Evolutionary conservation across 2,797 vertebrate species (phyloP).

Genomic region (Xenops minutus): DNA sequence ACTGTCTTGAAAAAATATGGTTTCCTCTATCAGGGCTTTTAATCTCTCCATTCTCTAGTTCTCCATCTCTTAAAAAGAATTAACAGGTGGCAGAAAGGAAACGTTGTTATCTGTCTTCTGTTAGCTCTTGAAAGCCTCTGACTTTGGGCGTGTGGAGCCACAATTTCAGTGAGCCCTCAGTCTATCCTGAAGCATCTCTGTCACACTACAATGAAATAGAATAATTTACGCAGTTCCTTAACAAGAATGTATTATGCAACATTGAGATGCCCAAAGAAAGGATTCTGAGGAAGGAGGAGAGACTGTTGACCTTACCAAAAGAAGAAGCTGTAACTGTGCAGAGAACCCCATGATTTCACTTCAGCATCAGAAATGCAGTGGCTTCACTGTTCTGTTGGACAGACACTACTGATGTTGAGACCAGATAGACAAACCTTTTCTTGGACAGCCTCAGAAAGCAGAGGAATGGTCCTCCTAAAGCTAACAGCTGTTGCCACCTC

Average conservation of each 20-base stretch:
- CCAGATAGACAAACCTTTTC: background rate
- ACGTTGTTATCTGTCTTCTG: conserved; percentile 56
- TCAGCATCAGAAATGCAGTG: background rate
- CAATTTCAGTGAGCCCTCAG: background rate
- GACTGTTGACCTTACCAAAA: background rate
- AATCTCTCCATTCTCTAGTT: conserved; percentile 52
- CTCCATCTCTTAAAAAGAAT: conserved; percentile 64
- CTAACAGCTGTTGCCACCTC: background rate
- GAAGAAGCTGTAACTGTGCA: background rate
- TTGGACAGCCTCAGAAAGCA: background rate
- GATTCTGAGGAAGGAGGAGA: background rate
- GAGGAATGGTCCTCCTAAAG: background rate
- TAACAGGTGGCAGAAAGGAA: conserved; percentile 66
- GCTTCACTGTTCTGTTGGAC: background rate
- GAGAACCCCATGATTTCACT: background rate
- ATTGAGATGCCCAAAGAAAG: background rate
- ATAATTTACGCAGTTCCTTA: background rate
- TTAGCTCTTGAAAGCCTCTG: conserved; percentile 36
- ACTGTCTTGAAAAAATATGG: conserved; percentile 53
- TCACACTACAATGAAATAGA: background rate
- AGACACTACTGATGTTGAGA: rapidly evolving
- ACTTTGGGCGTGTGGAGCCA: background rate
- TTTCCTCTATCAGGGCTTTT: conserved; percentile 64
- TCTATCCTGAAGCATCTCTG: background rate
- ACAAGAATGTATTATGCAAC: background rate